These are phyloP conservation scores for Pogonocichla stellata DNA, from an alignment of 2,113 vertebrate genomes.

Conservation along the genomic window DNA sequence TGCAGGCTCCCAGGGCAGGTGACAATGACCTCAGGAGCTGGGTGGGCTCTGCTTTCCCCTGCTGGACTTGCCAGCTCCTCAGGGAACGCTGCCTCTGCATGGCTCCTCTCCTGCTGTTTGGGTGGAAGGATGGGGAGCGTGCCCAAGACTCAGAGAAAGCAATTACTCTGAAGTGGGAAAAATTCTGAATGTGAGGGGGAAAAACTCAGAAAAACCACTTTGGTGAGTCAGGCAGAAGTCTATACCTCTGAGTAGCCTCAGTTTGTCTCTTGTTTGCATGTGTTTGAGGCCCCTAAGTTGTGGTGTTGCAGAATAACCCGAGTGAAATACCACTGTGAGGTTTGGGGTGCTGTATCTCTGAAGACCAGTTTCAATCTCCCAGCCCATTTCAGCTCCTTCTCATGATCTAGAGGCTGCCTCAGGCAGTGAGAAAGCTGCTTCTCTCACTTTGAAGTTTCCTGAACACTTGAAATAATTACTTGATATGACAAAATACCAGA, in stretches of 20 bases:
- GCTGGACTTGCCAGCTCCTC: background rate
- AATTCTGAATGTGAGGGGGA: background rate
- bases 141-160: rapidly evolving
- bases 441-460: background rate
- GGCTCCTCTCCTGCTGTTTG: background rate
- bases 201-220: background rate
- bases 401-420: background rate
- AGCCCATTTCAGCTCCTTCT: background rate
- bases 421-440: background rate
- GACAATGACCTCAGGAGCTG: background rate
- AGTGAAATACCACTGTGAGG: background rate
- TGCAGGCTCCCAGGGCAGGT: background rate
- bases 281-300: background rate
- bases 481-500: background rate
- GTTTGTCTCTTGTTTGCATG: rapidly evolving
- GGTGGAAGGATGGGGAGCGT: background rate
- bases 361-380: background rate
- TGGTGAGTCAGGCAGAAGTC: background rate
- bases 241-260: rapidly evolving
- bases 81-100: background rate
- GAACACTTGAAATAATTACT: background rate
- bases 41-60: background rate
- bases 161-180: background rate
- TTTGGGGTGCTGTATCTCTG: background rate
- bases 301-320: background rate